Base-by-base conservation (phyloP, 2,888 invertebrate species). In the Micoletzkya japonica region DNA sequence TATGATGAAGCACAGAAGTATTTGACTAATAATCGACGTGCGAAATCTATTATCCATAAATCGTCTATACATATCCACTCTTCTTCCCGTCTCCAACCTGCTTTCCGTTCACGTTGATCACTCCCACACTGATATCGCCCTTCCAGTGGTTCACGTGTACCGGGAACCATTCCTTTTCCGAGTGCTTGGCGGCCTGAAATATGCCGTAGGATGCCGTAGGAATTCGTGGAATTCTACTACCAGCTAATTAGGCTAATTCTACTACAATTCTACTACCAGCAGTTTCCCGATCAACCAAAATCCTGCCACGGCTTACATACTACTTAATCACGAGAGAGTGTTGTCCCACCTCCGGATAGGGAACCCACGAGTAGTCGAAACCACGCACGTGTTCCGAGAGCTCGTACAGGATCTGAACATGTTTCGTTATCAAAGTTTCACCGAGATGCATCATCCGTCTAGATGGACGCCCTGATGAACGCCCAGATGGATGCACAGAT, bases 301-400 rank as follows among this genome's bases (percentile, higher is more conserved):
- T n/a, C n/a, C n/a, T n/a, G n/a, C n/a, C 44, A 44, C 44, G 10
- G 44, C 44, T 10, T 44, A 44, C 10, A 44, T 44, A 20, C 10
- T 20, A 14, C 10, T 14, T 10, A 14, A 44, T 44, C 44, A n/a
- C n/a, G n/a, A n/a, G n/a, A n/a, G n/a, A n/a, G n/a, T n/a, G n/a
- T n/a, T n/a, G n/a, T 28, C 61, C 14, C 4, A 73, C 71, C 64
- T 77, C 78, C 39, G 73, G 71, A 79, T 77, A 83, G 26, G 81
- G 76, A 60, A 76, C 76, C 83, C 82, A 83, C 44, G 71, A 77
- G 73, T 82, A 83, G 75, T 83, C 82, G 76, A 77, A 82, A 57
- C 82, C 83, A 63, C 81, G 80, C 28, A 83, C 77, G 64, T 74
- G 74, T 50, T 83, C 82, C n/a, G 78, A 73, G 37, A 81, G 72